Base-by-base conservation (phyloP, 92 coral and sea anemone genomes). In the Muricea muricata region DNA sequence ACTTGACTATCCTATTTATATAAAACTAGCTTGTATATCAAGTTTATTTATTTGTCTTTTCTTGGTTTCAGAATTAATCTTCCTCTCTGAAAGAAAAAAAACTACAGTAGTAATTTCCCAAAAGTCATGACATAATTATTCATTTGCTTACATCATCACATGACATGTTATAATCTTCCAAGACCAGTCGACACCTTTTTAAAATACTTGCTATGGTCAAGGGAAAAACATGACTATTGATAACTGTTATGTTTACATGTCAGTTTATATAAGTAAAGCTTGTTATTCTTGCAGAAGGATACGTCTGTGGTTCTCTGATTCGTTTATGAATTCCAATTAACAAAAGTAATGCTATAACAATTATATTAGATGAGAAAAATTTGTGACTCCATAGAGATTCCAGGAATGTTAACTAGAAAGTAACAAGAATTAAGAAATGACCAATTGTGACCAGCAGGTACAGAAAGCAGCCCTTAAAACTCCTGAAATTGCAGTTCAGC, bases 81-180 rank as follows among this genome's bases (percentile, higher is more conserved):
- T 77, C 99, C 99, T 72, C 89, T 96, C 99, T 96, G 90, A 84
- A 69, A 55, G 2, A 41, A 55, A 28, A 74, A 12, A 69, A 4
- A 4, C 18, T 20, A 45, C 9, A 65, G 12, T 30, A 63, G 25
- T 13, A 69, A 15, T 25, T 2, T 78, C 34, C 2, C 0, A 15
- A 1, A 45, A n/a, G 4, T 31, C 30, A 30, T 6, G 37, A 4
- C 0, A 20, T 2, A 25, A 0, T 32, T 63, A 6, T 63, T 6
- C 1, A 32, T 28, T 32, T 12, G 84, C 97, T 75, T 70, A 96
- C 99, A 89, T 96, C 99, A 89, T 96, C 99, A 90, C 99, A 96
- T 31, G 99, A 93, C 99, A 96, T 96, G 79, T 96, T 96, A 74
- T 92, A 96, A 80, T 96, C 96, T 67, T 93, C 93, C 78, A 96